Evolutionary conservation across 2,888 invertebrate genomes (phyloP).

Genomic region (Patella pellucida): DNA sequence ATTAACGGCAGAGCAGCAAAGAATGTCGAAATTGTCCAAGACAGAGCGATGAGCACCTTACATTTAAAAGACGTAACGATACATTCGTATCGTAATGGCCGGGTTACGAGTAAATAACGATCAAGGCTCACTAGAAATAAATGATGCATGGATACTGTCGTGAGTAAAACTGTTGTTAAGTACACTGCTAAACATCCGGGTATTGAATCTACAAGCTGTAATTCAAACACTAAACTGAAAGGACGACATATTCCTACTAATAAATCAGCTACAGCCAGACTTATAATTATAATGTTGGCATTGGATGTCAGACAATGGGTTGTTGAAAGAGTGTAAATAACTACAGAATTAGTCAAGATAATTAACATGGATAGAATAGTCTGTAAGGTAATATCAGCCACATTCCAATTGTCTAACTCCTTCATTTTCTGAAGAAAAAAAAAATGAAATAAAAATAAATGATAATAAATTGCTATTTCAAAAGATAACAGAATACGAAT

Average conservation of each 20-base stretch:
- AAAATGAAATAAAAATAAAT: no score
- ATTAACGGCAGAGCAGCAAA: conserved; percentile 7
- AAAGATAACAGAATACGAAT: no score
- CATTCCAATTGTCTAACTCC: no score
- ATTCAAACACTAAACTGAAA: conserved; percentile 4
- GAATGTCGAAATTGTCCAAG: neutral
- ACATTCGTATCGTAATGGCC: conserved; percentile 4
- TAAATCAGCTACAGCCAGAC: conserved; percentile 17
- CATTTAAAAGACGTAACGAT: neutral
- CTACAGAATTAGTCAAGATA: neutral
- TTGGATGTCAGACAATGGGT: neutral
- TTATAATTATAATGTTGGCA: conserved; percentile 16
- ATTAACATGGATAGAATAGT: neutral
- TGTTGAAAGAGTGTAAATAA: conserved; percentile 5
- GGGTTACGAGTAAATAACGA: conserved; percentile 2
- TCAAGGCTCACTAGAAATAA: conserved; percentile 17
- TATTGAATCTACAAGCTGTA: neutral
- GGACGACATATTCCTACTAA: conserved; percentile 10
- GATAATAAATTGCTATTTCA: no score
- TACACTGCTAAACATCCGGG: neutral
- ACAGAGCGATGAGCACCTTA: neutral
- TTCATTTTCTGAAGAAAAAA: no score
- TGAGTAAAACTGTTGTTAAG: conserved; percentile 4
- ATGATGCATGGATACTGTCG: conserved; percentile 18
- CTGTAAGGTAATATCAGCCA: neutral